A percentile compares a stretch with the other conserved stretches of the same genome.
These are phyloP conservation scores for Musca vetustissima DNA, from an alignment of 1,140 invertebrate species.

Conservation along the genomic window DNA sequence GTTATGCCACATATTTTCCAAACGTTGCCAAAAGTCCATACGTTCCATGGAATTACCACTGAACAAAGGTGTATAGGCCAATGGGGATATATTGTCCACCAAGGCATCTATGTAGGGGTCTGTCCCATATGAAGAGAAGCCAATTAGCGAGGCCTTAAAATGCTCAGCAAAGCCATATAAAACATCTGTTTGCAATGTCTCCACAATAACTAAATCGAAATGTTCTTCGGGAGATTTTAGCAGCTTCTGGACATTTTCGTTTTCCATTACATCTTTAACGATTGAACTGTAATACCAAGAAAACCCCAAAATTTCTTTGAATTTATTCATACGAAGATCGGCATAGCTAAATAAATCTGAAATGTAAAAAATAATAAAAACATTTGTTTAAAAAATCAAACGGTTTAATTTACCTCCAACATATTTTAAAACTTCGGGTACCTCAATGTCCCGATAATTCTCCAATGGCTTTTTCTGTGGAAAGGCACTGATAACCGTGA, in stretches of 20 bases:
- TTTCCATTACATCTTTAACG: conserved; percentile 20
- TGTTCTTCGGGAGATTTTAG: conserved; percentile 27
- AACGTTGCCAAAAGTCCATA: conserved; percentile 57
- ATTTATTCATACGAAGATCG: neutral
- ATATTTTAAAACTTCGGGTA: conserved; percentile 24
- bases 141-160: conserved; percentile 50
- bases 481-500: conserved; percentile 56
- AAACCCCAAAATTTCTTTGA: neutral
- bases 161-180: conserved; percentile 44
- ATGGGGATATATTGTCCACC: conserved; percentile 51
- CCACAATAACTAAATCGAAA: conserved; percentile 36
- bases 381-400: too few species aligned
- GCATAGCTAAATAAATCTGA: neutral
- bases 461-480: conserved; percentile 40
- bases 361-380: too few species aligned
- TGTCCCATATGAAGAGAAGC: conserved; percentile 46
- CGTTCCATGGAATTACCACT: conserved; percentile 41
- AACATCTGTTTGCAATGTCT: conserved; percentile 38
- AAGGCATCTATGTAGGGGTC: conserved; percentile 44
- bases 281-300: conserved; percentile 4
- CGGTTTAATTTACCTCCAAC: conserved; percentile 16
- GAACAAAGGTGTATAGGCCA: conserved; percentile 50
- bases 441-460: conserved; percentile 51
- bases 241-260: conserved; percentile 22
- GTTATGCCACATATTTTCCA: conserved; percentile 50